These are phyloP conservation scores for Ophion ellenae DNA, from an alignment of 2,888 invertebrate species.

Conservation along the genomic window DNA sequence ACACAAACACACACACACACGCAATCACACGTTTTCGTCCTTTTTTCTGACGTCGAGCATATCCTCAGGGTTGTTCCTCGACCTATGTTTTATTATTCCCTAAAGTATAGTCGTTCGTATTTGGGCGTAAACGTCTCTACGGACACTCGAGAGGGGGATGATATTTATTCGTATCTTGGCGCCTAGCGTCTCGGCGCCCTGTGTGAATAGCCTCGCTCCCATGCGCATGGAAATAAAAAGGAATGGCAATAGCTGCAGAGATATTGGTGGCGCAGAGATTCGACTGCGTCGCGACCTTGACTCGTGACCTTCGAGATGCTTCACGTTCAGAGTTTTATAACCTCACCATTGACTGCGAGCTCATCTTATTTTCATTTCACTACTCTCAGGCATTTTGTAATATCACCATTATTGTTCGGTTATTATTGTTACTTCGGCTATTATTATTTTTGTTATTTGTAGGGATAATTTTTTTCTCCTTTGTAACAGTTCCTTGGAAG, in stretches of 20 bases:
- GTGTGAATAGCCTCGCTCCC: conserved; percentile 16
- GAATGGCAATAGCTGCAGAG: background rate
- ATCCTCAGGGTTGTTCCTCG: conserved; percentile 25
- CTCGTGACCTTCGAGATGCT: conserved; percentile 5
- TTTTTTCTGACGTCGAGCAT: background rate
- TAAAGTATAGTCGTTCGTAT: conserved; percentile 42
- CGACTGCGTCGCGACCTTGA: conserved; percentile 11
- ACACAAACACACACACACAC: no score
- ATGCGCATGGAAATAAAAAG: conserved; percentile 26
- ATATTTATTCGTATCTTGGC: conserved; percentile 60
- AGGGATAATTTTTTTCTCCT: no score
- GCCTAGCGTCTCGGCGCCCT: conserved; percentile 59
- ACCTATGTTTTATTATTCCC: conserved; percentile 60
- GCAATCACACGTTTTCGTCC: background rate
- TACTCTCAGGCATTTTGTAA: background rate
- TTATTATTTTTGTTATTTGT: no score
- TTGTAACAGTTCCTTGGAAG: no score
- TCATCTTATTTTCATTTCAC: background rate
- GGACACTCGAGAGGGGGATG: conserved; percentile 27
- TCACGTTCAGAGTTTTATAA: background rate
- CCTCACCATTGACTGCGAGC: background rate
- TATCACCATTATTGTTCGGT: no score
- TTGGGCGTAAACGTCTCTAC: conserved; percentile 27
- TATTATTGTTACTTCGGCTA: no score
- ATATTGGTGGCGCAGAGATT: background rate